phyloP scores from a whole-genome alignment of 1,140 invertebrate species.

The Lerema accius region DNA sequence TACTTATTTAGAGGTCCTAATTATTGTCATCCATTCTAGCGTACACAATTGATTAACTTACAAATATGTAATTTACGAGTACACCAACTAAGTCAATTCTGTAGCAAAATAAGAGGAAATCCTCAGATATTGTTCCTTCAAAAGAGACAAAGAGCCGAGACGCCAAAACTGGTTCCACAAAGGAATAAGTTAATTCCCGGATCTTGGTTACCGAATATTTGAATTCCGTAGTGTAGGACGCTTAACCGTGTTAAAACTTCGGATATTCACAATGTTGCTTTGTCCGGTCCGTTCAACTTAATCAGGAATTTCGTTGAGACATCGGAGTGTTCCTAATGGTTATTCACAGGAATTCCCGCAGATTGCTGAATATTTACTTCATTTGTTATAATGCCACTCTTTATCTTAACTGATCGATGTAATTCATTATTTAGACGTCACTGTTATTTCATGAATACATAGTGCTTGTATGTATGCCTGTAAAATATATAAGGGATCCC shows the following conservation, averaged over 20 bases:
- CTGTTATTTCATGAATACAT: no score
- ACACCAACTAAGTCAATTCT: neutral
- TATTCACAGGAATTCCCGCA: neutral
- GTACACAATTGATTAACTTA: no score
- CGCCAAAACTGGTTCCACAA: constrained; percentile 18
- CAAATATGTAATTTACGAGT: no score
- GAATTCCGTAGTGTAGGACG: constrained; percentile 27
- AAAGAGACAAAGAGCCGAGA: constrained; percentile 11
- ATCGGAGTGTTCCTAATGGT: constrained; percentile 10
- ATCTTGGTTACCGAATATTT: constrained; percentile 18
- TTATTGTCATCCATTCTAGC: no score
- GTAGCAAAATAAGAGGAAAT: neutral
- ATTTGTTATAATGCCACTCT: no score
- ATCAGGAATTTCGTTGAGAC: constrained; percentile 16
- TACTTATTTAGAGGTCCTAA: no score
- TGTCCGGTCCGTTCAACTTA: constrained; percentile 24
- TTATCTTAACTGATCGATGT: neutral
- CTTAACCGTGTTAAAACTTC: constrained; percentile 32
- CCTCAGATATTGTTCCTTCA: constrained; percentile 14
- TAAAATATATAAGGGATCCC: no score
- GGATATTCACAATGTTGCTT: constrained; percentile 32
- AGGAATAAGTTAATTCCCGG: constrained; percentile 30
- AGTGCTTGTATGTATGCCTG: no score
- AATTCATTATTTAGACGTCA: no score
- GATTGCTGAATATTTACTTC: no score